Base-by-base conservation (phyloP, 1,140 invertebrate genomes). In the Drosophila ambigua region DNA sequence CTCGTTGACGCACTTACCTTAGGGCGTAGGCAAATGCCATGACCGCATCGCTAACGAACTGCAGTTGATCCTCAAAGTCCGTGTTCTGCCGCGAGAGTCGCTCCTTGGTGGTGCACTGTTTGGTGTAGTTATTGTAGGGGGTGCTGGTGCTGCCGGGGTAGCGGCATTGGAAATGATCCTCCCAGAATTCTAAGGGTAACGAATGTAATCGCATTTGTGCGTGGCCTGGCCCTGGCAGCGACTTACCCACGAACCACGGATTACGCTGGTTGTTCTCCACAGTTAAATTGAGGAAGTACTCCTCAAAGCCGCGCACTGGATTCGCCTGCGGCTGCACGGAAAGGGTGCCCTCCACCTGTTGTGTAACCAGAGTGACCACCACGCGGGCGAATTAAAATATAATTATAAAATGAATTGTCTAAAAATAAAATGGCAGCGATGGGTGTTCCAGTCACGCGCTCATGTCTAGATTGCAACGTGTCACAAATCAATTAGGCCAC, bases 41-140 rank as follows among this genome's bases (percentile, higher is more conserved):
- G 0, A 98, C 97, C 23, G 97, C 97, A 91, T 98, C 97, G 26
- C 96, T 97, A 24, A 98, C 97, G 91, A 98, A 98, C 92, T 98
- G 97, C 44, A 98, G 92, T 85, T 98, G 97, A 77, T 96, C 95
- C 92, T 98, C 97, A 76, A 97, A 97, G 60, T 95, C 95, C 0
- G 95, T 98, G 78, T 96, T 96, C 48, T 96, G 93, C 23, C 93
- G 93, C 0, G 94, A 95, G 1, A 98, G 94, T 8, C 94, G 93
- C 83, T 97, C 96, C 24, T 93, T 92, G 0, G 95, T 95, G 0
- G 95, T 95, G 85, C 97, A 98, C 0, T 90, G 77, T 9, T 92
- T 92, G 2, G 92, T 94, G 83, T 96, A 96, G 72, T 96, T 94
- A 80, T 98, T 98, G 92, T 97, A 97, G 0, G 96, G 97, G 0